Base-by-base conservation (phyloP, 2,888 invertebrate species). In the Rugalucina vietnamica region DNA sequence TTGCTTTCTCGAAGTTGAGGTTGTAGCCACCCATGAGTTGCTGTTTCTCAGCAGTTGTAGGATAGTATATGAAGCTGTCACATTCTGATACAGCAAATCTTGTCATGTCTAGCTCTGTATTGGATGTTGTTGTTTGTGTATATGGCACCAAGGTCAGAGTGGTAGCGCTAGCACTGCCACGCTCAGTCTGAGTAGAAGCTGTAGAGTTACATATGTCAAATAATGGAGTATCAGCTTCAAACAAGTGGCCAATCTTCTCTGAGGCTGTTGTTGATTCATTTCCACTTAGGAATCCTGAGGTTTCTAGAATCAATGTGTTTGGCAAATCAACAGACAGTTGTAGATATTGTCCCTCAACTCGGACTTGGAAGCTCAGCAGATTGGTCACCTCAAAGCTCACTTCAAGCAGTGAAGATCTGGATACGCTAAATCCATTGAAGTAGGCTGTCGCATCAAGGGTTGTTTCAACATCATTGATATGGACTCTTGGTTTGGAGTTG, bases 21-120 rank as follows among this genome's bases (percentile, higher is more conserved):
- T 88, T 89, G 73, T 87, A 91, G 39, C 91, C 91, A 29, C 90
- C 90, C 54, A 81, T 86, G 24, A 74, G 82, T 39, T 91, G 91
- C 5, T 60, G 54, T 34, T 80, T 75, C 57, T 89, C 76, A 8
- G 82, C 76, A 2, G 72, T 39, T 29, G 60, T 79, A 24, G 90
- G 90, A 72, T 87, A 91, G 76, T 84, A 79, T 21, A 91, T 86
- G 54, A 90, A 85, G 24, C 77, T 84, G 32, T 91, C 88, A 83
- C 91, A 90, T 2, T 73, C 29, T 36, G 73, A 24, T 1, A 89
- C 85, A n/a, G 71, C 37, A 69, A 85, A 89, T 79, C 82, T 77
- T 14, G 85, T 73, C 14, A 82, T 37, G 43, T 88, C 80, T 39
- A 89, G 70, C 3, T 65, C 60, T 21, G 69, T 75, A 27, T 85